Percentiles rank a stretch among this genome's conserved stretches.
Conservation (phyloP, 2,888 invertebrate species). For the Cephus pygmeus region DNA sequence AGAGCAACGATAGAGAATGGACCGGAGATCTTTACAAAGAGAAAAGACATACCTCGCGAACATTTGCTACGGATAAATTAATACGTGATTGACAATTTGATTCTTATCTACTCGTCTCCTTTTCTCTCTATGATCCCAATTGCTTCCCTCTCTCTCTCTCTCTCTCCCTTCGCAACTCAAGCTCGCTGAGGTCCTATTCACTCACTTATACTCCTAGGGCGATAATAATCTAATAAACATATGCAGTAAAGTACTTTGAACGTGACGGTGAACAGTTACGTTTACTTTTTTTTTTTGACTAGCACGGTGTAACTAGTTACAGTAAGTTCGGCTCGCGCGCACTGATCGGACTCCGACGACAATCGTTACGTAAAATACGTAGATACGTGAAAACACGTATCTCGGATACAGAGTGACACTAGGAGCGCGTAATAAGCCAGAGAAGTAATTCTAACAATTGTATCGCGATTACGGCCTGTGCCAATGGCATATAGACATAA, state of each 20-base stretch:
- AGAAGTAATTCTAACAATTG: background rate
- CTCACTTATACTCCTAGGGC: background rate
- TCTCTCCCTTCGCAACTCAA: conserved; percentile 8
- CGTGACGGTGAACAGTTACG: background rate
- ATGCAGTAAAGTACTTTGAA: background rate
- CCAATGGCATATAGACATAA: background rate
- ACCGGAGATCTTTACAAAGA: too few relatives aligned
- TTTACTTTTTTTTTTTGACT: background rate
- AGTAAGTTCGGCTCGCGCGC: background rate
- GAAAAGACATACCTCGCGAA: background rate
- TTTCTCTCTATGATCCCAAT: conserved; percentile 10
- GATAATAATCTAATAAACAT: background rate
- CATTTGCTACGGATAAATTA: background rate
- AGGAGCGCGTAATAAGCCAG: background rate
- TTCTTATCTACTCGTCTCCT: conserved; percentile 12
- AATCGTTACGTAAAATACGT: background rate
- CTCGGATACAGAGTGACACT: background rate
- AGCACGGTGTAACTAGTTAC: background rate
- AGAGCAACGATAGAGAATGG: too few relatives aligned
- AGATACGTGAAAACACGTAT: background rate
- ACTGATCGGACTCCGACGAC: background rate
- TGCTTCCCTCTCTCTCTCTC: conserved; percentile 4
- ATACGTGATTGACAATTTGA: background rate
- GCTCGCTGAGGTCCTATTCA: too few relatives aligned
- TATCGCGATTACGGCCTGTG: background rate